Evolutionary conservation across 2,113 vertebrate species (phyloP).

Genomic region (Diphyllodes magnificus): DNA sequence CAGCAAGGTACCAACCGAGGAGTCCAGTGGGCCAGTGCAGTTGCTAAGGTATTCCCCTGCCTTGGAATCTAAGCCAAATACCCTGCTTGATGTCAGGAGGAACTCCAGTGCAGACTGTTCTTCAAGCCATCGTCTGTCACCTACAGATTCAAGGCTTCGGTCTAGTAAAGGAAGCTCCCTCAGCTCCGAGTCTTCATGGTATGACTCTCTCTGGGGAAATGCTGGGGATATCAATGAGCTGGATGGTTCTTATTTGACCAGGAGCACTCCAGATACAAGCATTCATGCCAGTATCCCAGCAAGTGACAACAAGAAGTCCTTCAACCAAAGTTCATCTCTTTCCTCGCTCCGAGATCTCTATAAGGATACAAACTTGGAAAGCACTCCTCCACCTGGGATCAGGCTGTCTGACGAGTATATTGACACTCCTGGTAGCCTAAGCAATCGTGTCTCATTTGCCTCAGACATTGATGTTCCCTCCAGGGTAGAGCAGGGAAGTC

Average conservation of each 20-base stretch:
- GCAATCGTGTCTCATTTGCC: constrained; percentile 82
- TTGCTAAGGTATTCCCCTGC: constrained; percentile 89
- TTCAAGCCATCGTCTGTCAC: constrained; percentile 58
- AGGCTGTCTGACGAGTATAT: constrained; percentile 73
- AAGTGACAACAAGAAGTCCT: constrained; percentile 66
- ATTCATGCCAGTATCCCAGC: constrained; percentile 60
- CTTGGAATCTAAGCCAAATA: constrained; percentile 68
- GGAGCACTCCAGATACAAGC: constrained; percentile 67
- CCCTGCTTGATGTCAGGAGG: constrained; percentile 59
- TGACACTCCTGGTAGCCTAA: constrained; percentile 57
- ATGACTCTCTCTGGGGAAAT: constrained; percentile 90
- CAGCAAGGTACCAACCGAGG: constrained; percentile 62
- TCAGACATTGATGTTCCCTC: constrained; percentile 83
- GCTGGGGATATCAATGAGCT: constrained; percentile 76
- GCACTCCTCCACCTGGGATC: constrained; percentile 69
- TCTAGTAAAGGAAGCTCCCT: constrained; percentile 93
- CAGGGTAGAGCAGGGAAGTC: constrained; percentile 75
- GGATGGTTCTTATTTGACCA: constrained; percentile 71
- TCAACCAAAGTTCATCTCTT: constrained; percentile 78
- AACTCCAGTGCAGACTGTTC: constrained; percentile 59
- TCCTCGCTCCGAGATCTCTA: constrained; percentile 82
- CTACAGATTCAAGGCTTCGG: constrained; percentile 75
- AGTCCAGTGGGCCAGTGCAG: constrained; percentile 80
- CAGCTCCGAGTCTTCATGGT: constrained; percentile 94
- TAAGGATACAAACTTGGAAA: constrained; percentile 74